These are phyloP conservation scores for Callyntrura guangdongensis DNA, from an alignment of 2,888 invertebrate genomes.

Conservation along the genomic window DNA sequence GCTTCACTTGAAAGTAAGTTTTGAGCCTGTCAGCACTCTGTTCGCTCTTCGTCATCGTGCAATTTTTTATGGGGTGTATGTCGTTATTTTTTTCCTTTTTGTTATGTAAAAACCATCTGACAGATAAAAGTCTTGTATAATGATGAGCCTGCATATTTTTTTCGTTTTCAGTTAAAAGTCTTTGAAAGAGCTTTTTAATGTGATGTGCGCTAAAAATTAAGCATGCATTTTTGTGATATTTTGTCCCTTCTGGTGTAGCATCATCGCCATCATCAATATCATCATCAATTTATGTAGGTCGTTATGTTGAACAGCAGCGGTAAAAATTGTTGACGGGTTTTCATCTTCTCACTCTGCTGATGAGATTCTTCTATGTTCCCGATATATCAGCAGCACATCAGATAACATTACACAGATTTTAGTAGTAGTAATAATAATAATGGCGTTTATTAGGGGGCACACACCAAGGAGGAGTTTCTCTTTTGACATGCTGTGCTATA, in stretches of 20 bases:
- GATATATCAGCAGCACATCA: neutral
- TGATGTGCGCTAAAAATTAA: neutral
- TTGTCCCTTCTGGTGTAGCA: neutral
- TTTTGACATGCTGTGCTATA: neutral
- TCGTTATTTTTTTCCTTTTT: neutral
- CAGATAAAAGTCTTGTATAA: neutral
- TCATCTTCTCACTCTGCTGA: neutral
- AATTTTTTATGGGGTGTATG: no score
- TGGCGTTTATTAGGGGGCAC: neutral
- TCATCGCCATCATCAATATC: neutral
- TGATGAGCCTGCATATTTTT: conserved; percentile 2
- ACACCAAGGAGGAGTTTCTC: neutral
- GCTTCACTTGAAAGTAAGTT: neutral
- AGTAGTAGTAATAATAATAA: neutral
- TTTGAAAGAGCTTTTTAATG: neutral
- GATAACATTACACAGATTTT: no score
- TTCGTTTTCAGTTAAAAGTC: neutral
- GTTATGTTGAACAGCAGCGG: neutral
- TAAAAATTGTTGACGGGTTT: neutral
- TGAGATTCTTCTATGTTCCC: neutral
- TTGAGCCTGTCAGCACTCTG: neutral
- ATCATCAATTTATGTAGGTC: neutral
- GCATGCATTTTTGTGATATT: neutral
- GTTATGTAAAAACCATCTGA: neutral
- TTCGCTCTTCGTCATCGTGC: neutral